These are phyloP conservation scores for Oscheius sp. DNA, from an alignment of 2,888 invertebrate genomes.

Conservation along the genomic window DNA sequence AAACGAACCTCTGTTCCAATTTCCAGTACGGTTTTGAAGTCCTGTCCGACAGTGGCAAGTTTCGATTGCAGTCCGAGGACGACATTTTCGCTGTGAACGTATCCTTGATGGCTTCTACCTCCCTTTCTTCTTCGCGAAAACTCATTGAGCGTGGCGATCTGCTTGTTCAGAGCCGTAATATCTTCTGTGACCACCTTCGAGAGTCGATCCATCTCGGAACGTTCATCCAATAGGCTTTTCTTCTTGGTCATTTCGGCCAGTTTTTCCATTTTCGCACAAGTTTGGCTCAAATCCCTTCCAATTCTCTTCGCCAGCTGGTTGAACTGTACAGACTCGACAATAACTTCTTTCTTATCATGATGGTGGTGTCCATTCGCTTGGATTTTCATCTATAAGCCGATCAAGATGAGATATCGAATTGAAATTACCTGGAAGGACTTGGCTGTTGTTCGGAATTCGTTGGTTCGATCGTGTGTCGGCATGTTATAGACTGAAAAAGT, in stretches of 20 bases:
- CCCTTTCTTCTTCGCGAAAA: slow-evolving; percentile 49
- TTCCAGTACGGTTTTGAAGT: slow-evolving; percentile 96
- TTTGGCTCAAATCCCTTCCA: slow-evolving; percentile 93
- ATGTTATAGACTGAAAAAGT: slow-evolving; percentile 57
- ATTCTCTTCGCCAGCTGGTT: slow-evolving; percentile 79
- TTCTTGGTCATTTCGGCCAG: slow-evolving; percentile 91
- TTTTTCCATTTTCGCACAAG: slow-evolving; percentile 95
- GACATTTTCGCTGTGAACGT: slow-evolving; percentile 80
- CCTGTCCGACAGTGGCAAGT: slow-evolving; percentile 94
- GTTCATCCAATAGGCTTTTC: slow-evolving; percentile 95
- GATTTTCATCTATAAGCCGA: slow-evolving; percentile 60
- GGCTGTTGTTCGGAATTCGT: slow-evolving; percentile 69
- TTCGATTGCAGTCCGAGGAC: slow-evolving; percentile 87
- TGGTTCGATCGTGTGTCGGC: slow-evolving; percentile 72
- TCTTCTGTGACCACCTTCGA: slow-evolving; percentile 98
- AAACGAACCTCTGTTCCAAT: slow-evolving; percentile 86
- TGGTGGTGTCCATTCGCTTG: slow-evolving; percentile 50
- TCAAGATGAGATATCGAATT: no score
- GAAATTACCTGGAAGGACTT: slow-evolving; percentile 67
- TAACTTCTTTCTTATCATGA: slow-evolving; percentile 54
- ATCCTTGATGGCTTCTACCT: slow-evolving; percentile 43
- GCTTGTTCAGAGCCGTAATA: slow-evolving; percentile 91
- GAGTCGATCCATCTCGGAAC: slow-evolving; percentile 95
- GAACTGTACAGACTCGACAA: slow-evolving; percentile 69
- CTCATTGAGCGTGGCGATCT: slow-evolving; percentile 85